Conservation (phyloP, 2,888 invertebrate genomes). For the Blastobasis adustella region DNA sequence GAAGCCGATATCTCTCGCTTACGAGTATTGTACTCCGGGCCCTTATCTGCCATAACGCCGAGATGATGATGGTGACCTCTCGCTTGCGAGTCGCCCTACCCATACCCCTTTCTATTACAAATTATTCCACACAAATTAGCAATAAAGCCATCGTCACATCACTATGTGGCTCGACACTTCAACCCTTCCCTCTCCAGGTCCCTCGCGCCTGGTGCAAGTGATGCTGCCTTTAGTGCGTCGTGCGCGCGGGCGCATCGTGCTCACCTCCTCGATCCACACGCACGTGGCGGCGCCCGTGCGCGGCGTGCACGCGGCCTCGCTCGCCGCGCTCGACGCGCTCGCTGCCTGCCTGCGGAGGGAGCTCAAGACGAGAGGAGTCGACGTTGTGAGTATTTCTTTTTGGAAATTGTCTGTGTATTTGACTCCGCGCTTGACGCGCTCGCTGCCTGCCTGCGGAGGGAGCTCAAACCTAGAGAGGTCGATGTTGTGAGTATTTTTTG, state of each 20-base stretch:
- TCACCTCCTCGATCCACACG: slow-evolving; percentile 87
- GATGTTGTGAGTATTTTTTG: slow-evolving; percentile 74
- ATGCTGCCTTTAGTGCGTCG: slow-evolving; percentile 88
- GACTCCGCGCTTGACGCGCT: slow-evolving; percentile 88
- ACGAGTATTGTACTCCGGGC: too few relatives aligned
- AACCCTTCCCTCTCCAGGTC: slow-evolving; percentile 51
- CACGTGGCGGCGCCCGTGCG: slow-evolving; percentile 87
- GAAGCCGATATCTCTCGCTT: too few relatives aligned
- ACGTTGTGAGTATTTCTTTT: slow-evolving; percentile 72
- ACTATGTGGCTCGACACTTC: too few relatives aligned
- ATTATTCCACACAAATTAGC: too few relatives aligned
- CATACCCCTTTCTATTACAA: too few relatives aligned
- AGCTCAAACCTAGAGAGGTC: slow-evolving; percentile 86
- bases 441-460: slow-evolving; percentile 85
- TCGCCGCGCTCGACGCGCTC: slow-evolving; percentile 87
- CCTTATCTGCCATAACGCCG: too few relatives aligned
- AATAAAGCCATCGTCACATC: too few relatives aligned
- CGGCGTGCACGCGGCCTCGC: slow-evolving; percentile 86
- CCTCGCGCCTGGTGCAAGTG: slow-evolving; percentile 82
- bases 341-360: slow-evolving; percentile 87
- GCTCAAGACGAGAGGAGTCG: slow-evolving; percentile 85
- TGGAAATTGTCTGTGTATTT: too few relatives aligned
- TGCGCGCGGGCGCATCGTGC: slow-evolving; percentile 85
- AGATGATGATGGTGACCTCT: too few relatives aligned
- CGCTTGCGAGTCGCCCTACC: too few relatives aligned